Conservation (phyloP, 2,797 vertebrate genomes). For the Rhodeus uyekii region DNA sequence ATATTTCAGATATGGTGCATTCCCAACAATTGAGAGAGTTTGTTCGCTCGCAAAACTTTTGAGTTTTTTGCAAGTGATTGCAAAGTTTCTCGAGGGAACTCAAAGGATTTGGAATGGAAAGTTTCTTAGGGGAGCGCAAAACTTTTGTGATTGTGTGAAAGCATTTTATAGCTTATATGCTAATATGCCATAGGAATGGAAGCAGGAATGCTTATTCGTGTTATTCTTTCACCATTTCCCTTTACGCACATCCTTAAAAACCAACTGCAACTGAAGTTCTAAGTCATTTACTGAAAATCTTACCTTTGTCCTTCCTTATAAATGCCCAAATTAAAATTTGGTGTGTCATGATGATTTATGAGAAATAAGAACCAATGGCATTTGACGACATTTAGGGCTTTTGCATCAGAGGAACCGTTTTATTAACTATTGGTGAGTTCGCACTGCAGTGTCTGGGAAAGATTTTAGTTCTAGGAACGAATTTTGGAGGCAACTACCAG, state of each 20-base stretch:
- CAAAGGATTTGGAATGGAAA: too few species aligned
- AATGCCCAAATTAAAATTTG: neutral
- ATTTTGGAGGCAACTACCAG: too few species aligned
- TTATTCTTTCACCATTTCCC: neutral
- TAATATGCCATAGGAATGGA: neutral
- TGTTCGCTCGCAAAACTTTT: neutral
- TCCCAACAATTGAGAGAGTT: neutral
- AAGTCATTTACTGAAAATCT: neutral
- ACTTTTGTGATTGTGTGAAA: neutral
- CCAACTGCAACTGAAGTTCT: neutral
- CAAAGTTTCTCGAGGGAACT: neutral
- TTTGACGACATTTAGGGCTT: neutral
- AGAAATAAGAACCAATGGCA: neutral
- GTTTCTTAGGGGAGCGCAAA: neutral
- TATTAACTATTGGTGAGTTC: too few species aligned
- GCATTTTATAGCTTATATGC: neutral
- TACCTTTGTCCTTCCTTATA: neutral
- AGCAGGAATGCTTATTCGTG: neutral
- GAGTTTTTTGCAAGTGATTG: neutral
- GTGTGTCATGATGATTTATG: neutral
- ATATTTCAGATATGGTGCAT: neutral
- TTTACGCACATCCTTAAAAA: neutral
- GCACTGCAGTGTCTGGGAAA: too few species aligned
- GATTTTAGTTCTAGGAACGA: too few species aligned
- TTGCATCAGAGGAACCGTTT: neutral